Evolutionary conservation across 37 sponge, comb jelly and placozoan genomes (phyloP).

Genomic region (Chondrosia reniformis): DNA sequence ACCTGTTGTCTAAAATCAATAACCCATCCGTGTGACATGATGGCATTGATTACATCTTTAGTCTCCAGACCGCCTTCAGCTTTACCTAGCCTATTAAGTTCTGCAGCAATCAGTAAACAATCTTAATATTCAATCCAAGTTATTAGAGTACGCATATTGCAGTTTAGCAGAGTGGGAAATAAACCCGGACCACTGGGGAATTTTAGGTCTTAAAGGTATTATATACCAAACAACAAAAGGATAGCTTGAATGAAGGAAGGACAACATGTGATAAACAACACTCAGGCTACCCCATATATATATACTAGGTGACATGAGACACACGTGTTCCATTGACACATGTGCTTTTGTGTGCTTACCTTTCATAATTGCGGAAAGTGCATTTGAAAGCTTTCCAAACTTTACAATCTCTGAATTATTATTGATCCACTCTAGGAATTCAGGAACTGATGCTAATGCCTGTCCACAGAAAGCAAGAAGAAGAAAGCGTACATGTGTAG

Average conservation of each 20-base stretch:
- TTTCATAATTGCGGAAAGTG: not conserved
- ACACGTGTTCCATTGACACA: not conserved
- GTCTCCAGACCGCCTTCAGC: slow-evolving; percentile 12
- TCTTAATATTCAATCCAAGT: no score
- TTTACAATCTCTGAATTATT: not conserved
- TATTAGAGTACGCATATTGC: no score
- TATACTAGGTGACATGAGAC: not conserved
- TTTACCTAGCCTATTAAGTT: not conserved
- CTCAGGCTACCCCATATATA: not conserved
- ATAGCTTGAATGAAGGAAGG: no score
- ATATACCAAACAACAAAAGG: no score
- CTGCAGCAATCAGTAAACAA: no score
- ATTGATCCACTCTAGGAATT: slow-evolving; percentile 37
- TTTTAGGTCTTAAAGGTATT: no score
- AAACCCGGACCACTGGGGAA: no score
- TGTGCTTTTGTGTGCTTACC: not conserved
- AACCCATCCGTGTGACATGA: slow-evolving; percentile 48
- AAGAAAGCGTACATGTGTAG: no score
- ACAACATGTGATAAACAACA: not conserved
- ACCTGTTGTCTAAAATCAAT: slow-evolving; percentile 74
- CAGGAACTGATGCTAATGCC: slow-evolving; percentile 60
- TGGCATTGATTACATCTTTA: slow-evolving; percentile 35
- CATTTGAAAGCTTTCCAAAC: not conserved
- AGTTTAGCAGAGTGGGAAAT: no score
- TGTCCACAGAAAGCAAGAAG: no score